Evolutionary conservation across 1,140 invertebrate species (phyloP).

Genomic region (Melanaphis sacchari): DNA sequence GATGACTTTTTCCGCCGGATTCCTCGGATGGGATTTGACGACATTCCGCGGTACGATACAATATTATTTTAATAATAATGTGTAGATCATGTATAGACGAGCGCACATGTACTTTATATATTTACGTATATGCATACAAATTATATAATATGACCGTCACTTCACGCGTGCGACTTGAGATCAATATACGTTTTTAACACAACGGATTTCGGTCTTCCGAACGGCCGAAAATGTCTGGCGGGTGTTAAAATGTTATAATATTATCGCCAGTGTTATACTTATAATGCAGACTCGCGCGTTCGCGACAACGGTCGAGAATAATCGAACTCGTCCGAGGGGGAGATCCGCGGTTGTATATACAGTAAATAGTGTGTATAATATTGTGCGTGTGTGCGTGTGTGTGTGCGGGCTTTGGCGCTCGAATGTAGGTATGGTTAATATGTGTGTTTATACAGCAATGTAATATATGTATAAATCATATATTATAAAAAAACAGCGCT

Average conservation of each 20-base stretch:
- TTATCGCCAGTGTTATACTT: neutral
- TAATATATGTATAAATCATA: neutral
- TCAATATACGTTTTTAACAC: neutral
- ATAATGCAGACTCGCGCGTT: neutral
- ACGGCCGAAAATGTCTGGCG: neutral
- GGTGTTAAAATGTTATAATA: neutral
- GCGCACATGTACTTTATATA: neutral
- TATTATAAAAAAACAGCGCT: neutral
- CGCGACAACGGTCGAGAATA: neutral
- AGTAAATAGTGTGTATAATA: neutral
- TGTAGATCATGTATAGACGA: neutral
- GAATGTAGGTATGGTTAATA: neutral
- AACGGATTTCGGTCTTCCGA: neutral
- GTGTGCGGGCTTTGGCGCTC: neutral
- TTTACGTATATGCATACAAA: neutral
- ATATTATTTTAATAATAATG: neutral
- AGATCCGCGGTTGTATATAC: too few species aligned
- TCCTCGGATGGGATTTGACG: conserved; percentile 71
- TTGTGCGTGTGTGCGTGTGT: neutral
- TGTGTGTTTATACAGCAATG: neutral
- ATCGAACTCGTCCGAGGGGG: neutral
- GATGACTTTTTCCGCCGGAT: conserved; percentile 88
- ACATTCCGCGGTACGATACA: conserved; percentile 63
- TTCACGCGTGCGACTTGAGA: neutral
- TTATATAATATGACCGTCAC: neutral